phyloP scores from a whole-genome alignment of 2,797 vertebrate genomes.

The Trichosurus vulpecula region DNA sequence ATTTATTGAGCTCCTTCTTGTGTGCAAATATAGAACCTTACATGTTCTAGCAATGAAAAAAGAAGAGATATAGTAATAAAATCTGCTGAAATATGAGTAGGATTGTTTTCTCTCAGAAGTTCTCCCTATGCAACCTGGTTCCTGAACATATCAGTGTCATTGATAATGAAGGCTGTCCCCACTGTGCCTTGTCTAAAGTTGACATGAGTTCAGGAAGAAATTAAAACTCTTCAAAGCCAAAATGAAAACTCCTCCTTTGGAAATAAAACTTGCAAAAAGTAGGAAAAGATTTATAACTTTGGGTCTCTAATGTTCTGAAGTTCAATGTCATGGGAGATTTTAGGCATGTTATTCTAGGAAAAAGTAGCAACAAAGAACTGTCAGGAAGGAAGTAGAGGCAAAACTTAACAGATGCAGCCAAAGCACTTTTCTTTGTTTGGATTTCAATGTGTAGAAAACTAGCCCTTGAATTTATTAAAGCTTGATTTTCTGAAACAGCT shows the following conservation, averaged over 20 bases:
- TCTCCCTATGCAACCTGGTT: background rate
- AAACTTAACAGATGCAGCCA: background rate
- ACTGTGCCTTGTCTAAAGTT: conserved; percentile 26
- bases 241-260: conserved; percentile 5
- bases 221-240: background rate
- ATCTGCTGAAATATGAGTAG: background rate
- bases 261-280: conserved; percentile 33
- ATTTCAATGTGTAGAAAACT: conserved; percentile 14
- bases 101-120: background rate
- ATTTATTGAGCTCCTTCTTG: background rate
- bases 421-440: background rate
- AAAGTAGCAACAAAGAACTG: conserved; percentile 16
- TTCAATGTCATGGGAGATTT: conserved; percentile 28
- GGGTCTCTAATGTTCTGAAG: background rate
- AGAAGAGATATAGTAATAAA: conserved; percentile 14
- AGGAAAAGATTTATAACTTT: conserved; percentile 21
- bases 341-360: background rate
- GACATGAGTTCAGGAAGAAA: conserved; percentile 21
- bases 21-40: background rate
- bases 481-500: conserved; percentile 6
- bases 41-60: background rate
- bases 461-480: conserved; percentile 15
- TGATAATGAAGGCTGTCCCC: conserved; percentile 21
- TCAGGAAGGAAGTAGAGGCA: conserved; percentile 11
- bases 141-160: background rate